A percentile compares a stretch with the other conserved stretches of the same genome.
Evolutionary conservation across 2,797 vertebrate genomes (phyloP).

Genomic region (Florisuga fusca): DNA sequence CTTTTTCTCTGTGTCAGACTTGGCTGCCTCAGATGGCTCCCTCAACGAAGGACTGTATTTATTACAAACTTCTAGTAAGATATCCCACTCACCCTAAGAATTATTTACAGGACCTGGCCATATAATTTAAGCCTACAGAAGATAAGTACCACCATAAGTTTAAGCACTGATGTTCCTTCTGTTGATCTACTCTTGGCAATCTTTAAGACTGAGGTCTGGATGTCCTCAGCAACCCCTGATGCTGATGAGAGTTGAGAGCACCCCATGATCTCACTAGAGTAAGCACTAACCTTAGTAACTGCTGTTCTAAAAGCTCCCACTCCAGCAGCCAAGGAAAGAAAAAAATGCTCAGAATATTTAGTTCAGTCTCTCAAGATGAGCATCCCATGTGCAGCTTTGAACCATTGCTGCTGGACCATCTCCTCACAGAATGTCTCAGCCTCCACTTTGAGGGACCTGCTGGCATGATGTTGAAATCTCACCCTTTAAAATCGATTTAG

Average conservation of each 20-base stretch:
- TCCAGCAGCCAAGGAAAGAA: not conserved
- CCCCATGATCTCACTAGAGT: not conserved
- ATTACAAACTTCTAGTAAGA: not conserved
- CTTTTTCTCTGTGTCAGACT: not conserved
- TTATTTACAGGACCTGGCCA: not conserved
- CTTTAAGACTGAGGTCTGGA: not conserved
- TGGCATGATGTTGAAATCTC: not conserved
- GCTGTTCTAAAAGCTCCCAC: not conserved
- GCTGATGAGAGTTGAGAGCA: not conserved
- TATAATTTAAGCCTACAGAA: not conserved
- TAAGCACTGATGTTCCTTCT: not conserved
- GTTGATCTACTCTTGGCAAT: not conserved
- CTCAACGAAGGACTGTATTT: not conserved
- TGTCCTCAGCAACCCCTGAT: not conserved
- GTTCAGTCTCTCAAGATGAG: not conserved
- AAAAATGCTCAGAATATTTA: slow-evolving; percentile 18
- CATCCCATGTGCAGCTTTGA: rapidly evolving
- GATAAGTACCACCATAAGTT: not conserved
- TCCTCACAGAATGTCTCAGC: not conserved
- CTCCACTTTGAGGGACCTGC: not conserved
- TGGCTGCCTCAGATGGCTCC: not conserved
- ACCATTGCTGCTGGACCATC: not conserved
- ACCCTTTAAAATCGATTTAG: not conserved
- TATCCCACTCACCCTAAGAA: not conserved
- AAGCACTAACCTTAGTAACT: not conserved